These are phyloP conservation scores for Malacosoma neustria DNA, from an alignment of 2,888 invertebrate genomes.

Conservation along the genomic window DNA sequence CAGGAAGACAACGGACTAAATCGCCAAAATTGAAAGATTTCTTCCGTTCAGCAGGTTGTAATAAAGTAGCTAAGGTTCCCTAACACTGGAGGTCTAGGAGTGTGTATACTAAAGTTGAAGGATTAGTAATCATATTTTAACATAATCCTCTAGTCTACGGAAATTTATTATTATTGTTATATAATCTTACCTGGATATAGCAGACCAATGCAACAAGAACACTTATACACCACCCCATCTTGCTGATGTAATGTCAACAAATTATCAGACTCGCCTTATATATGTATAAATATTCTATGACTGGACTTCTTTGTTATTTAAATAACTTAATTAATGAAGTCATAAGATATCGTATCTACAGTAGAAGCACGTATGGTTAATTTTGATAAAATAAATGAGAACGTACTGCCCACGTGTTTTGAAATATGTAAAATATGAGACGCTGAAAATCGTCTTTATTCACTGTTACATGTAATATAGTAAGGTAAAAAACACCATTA, in stretches of 20 bases:
- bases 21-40: too few species aligned
- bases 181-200: not conserved
- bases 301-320: slow-evolving; percentile 26
- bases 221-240: not conserved
- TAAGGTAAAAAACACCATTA: not conserved
- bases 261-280: slow-evolving; percentile 8
- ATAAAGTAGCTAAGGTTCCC: too few species aligned
- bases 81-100: too few species aligned
- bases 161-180: too few species aligned
- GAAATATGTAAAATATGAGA: not conserved
- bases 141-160: too few species aligned
- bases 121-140: too few species aligned
- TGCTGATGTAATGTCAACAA: not conserved
- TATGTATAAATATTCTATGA: not conserved
- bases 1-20: too few species aligned
- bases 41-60: too few species aligned
- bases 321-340: slow-evolving; percentile 21
- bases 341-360: slow-evolving; percentile 16
- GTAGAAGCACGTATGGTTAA: slow-evolving; percentile 27
- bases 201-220: not conserved
- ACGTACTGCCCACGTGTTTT: not conserved
- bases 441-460: not conserved
- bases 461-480: not conserved
- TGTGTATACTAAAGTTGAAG: too few species aligned
- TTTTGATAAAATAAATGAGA: slow-evolving; percentile 9